Evolutionary conservation across 1,140 invertebrate genomes (phyloP), one percentile per base, ranked within the genome.

Genomic region (Bursaphelenchus mucronatus): DNA sequence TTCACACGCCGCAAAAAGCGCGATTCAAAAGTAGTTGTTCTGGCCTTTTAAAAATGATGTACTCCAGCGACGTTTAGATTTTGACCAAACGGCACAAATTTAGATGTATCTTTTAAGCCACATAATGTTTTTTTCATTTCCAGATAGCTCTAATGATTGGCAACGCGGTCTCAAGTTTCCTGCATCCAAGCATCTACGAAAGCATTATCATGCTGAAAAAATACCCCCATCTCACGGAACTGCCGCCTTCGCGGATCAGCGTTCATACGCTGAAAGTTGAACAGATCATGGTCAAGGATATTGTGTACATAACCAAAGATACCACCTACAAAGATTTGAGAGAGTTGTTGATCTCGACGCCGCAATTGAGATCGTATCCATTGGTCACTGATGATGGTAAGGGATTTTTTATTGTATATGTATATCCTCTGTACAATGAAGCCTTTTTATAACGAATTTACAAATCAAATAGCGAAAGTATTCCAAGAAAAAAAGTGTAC

Each of bases 191-290:
- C 41, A 90, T 97, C 74, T 98, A 97, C 84, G 94, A 98, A 84
- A 93, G 90, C 81, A 97, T 97, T 76, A 97, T 97, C 68, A 86
- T 94, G 64, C 93, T 97, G 74, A 97, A 97, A 83, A 92, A 93
- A 80, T 85, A 97, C 73, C 95, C 95, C 0, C 97, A 97, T 83
- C 83, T 98, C 61, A 94, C 94, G 13, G 78, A 78, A 55, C 53
- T 78, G 39, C 77, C 76, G 11, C 75, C 76, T 21, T 75, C 70
- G 9, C 76, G 77, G 47, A 67, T 70, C 50, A 75, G 73, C 69
- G 75, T 80, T n/a, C 76, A 79, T 49, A 75, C 72, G 19, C 59
- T 80, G 15, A 80, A 80, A 63, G 77, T 80, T 6, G 77, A 78
- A 41, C 57, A 78, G 66, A 77, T 78, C 40, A 78, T 78, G 76